These are phyloP conservation scores for Sebastes trivittatus DNA, from an alignment of 2,797 vertebrate species.

Conservation along the genomic window DNA sequence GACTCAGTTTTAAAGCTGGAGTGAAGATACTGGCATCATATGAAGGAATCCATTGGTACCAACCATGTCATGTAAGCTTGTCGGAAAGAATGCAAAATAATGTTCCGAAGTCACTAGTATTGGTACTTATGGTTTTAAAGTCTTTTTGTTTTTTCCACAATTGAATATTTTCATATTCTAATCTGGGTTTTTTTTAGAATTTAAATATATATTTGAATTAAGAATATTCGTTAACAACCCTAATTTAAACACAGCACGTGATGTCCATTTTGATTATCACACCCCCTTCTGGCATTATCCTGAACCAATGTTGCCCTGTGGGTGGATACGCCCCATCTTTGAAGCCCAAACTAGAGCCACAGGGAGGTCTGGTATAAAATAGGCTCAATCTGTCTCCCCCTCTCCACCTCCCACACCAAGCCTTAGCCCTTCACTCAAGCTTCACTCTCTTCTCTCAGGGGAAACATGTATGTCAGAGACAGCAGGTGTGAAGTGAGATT, in stretches of 20 bases:
- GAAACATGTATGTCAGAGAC: constrained; percentile 78
- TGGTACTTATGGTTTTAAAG: too few relatives aligned
- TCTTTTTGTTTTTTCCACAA: too few relatives aligned
- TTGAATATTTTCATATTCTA: too few relatives aligned
- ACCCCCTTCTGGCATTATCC: constrained; percentile 32
- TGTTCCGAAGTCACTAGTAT: too few relatives aligned
- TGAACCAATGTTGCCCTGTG: constrained; percentile 52
- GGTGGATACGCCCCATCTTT: constrained; percentile 64
- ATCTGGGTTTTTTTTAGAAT: too few relatives aligned
- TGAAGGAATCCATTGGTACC: too few relatives aligned
- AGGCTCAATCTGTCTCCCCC: constrained; percentile 68
- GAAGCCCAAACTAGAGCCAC: constrained; percentile 62
- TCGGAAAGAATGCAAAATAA: too few relatives aligned
- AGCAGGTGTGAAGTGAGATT: constrained; percentile 83
- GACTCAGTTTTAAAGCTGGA: too few relatives aligned
- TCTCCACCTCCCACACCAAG: constrained; percentile 72
- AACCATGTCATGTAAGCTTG: too few relatives aligned
- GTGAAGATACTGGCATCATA: too few relatives aligned
- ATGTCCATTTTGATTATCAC: constrained; percentile 44
- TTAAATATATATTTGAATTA: too few relatives aligned
- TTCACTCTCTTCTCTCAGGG: constrained; percentile 74
- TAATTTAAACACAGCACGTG: constrained; percentile 6
- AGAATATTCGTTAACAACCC: too few relatives aligned
- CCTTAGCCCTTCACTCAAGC: constrained; percentile 70
- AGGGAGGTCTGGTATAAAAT: constrained; percentile 67